Percentiles rank a stretch among this genome's conserved stretches.
These are phyloP conservation scores for Plagodis pulveraria DNA, from an alignment of 2,888 invertebrate species.

Conservation along the genomic window DNA sequence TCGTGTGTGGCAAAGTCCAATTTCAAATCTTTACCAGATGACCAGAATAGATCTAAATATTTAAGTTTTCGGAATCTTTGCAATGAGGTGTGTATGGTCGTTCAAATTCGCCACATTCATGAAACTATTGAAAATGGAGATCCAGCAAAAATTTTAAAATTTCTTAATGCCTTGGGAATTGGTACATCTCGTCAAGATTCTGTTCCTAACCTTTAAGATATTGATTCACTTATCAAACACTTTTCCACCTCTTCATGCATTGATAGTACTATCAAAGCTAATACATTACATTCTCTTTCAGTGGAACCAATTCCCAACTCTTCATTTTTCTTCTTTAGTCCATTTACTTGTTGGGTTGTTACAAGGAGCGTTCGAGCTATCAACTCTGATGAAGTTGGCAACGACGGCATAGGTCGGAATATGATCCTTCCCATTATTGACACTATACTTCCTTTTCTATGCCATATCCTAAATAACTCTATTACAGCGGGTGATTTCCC, in stretches of 20 bases:
- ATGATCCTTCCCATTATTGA: background rate
- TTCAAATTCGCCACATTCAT: conserved; percentile 8
- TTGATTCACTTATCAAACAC: conserved; percentile 6
- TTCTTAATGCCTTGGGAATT: conserved; percentile 4
- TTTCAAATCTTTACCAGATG: background rate
- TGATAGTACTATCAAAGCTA: background rate
- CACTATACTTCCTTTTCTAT: background rate
- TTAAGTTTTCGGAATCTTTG: background rate
- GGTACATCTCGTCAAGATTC: conserved; percentile 1
- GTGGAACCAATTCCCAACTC: background rate
- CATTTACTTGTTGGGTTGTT: no score
- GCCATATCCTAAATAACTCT: background rate
- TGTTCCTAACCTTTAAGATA: conserved; percentile 1
- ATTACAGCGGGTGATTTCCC: background rate
- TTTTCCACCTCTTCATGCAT: conserved; percentile 2
- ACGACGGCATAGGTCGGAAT: background rate
- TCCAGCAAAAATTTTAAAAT: conserved; percentile 6
- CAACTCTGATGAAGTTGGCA: background rate
- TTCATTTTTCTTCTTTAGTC: background rate
- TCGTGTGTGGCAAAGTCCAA: background rate
- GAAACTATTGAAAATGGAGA: conserved; percentile 9
- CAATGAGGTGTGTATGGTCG: conserved; percentile 13
- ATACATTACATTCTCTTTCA: conserved; percentile 6
- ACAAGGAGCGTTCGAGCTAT: background rate
- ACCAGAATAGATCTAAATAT: background rate